A percentile compares a stretch with the other conserved stretches of the same genome.
phyloP scores from a whole-genome alignment of 2,113 vertebrate genomes.

The Brevimyrus niger region DNA sequence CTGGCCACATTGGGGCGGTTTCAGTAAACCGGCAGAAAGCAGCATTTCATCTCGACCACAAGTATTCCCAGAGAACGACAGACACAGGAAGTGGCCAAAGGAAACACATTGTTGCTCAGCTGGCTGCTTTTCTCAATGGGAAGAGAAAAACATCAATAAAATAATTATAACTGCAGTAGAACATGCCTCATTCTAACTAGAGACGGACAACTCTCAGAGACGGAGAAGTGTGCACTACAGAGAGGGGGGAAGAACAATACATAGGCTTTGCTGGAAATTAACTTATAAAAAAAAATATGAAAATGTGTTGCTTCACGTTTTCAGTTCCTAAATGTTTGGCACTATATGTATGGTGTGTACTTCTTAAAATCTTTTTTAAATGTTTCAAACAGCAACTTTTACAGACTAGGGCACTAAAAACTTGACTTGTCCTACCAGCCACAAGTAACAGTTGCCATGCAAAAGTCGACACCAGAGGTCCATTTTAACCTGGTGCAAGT shows the following conservation, averaged over 20 bases:
- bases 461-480: not conserved
- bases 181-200: not conserved
- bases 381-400: not conserved
- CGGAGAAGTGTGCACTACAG: no score
- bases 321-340: not conserved
- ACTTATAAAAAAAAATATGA: not conserved
- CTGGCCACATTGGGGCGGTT: not conserved
- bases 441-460: not conserved
- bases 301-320: not conserved
- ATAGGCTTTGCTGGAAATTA: not conserved
- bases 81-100: constrained; percentile 25
- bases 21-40: not conserved
- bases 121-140: constrained; percentile 14
- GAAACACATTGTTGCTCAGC: constrained; percentile 27
- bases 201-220: not conserved
- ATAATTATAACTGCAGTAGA: not conserved
- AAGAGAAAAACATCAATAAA: constrained; percentile 14
- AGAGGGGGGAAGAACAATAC: not conserved
- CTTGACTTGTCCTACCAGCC: not conserved
- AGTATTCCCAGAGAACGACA: not conserved
- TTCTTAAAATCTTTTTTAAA: not conserved
- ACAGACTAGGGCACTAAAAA: not conserved
- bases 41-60: not conserved
- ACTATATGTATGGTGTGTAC: not conserved
- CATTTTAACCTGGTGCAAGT: not conserved